Percentiles rank a stretch among this genome's conserved stretches.
phyloP scores from a whole-genome alignment of 2,797 vertebrate species.

The Pagetopsis macropterus region DNA sequence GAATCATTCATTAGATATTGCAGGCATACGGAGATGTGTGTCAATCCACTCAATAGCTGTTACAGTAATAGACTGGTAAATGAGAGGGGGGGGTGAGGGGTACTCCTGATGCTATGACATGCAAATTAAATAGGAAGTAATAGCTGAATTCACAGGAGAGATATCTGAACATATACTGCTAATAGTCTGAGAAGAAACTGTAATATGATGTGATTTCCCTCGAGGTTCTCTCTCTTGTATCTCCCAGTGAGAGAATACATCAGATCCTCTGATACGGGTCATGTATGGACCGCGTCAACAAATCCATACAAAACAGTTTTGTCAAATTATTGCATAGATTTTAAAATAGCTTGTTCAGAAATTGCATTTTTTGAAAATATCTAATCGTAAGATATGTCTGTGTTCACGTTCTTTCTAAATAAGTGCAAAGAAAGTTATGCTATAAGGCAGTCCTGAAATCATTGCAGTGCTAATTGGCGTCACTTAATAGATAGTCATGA shows the following conservation, averaged over 20 bases:
- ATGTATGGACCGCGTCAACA: not conserved
- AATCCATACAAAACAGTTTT: not conserved
- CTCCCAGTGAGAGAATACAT: slow-evolving; percentile 52
- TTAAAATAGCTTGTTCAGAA: not conserved
- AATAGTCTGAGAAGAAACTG: slow-evolving; percentile 60
- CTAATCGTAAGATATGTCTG: not conserved
- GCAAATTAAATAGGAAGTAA: slow-evolving; percentile 78
- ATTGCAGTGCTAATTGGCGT: not conserved
- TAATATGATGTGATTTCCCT: slow-evolving; percentile 76
- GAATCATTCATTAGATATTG: slow-evolving; percentile 29
- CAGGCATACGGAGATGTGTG: slow-evolving; percentile 44
- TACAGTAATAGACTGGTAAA: slow-evolving; percentile 68
- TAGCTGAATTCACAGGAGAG: slow-evolving; percentile 67
- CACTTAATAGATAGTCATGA: not conserved
- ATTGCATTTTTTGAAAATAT: not conserved
- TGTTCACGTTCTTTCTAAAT: not conserved
- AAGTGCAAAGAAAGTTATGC: not conserved
- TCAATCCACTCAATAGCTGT: slow-evolving; percentile 63
- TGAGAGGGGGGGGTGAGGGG: not conserved
- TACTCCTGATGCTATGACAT: slow-evolving; percentile 68
- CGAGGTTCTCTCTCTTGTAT: slow-evolving; percentile 49
- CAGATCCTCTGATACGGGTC: slow-evolving; percentile 36
- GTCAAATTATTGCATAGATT: not conserved
- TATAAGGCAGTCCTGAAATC: not conserved
- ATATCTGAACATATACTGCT: slow-evolving; percentile 64